phyloP scores from a whole-genome alignment of 2,888 invertebrate species.

The Polietes domitor region DNA sequence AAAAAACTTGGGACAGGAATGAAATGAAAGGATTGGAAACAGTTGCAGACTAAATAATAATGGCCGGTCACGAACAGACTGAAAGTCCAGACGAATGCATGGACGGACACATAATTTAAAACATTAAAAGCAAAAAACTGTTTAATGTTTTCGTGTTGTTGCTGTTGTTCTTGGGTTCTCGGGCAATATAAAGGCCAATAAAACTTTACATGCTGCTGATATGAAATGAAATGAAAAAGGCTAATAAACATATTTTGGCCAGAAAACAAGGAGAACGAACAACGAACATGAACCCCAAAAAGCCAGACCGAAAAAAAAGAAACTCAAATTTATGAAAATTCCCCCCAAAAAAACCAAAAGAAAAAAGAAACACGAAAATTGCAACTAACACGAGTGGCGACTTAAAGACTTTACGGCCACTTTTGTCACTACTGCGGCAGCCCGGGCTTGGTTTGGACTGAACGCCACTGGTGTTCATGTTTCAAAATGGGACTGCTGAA shows the following conservation, averaged over 20 bases:
- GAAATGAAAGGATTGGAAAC: neutral
- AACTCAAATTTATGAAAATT: slow-evolving; percentile 1
- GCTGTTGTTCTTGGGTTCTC: neutral
- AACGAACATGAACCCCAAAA: neutral
- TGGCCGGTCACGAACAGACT: neutral
- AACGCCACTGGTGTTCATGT: slow-evolving; percentile 19
- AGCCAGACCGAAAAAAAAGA: neutral
- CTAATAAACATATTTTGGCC: neutral
- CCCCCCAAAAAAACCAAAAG: neutral
- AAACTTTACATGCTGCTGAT: neutral
- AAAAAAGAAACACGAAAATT: neutral
- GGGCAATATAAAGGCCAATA: neutral
- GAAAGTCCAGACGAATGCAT: neutral
- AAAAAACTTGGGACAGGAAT: neutral
- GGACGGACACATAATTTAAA: neutral
- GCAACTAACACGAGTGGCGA: neutral
- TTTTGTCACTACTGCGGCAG: neutral
- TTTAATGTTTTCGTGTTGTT: neutral
- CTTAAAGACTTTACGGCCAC: neutral
- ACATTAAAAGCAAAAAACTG: neutral
- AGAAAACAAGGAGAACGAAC: neutral
- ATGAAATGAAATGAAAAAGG: neutral
- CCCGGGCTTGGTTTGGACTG: neutral
- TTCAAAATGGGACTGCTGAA: slow-evolving; percentile 13
- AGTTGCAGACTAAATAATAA: slow-evolving; percentile 21